Evolutionary conservation across 2,113 vertebrate genomes (phyloP), one percentile per base, ranked within the genome.

Genomic region (Turdus rufiventris): DNA sequence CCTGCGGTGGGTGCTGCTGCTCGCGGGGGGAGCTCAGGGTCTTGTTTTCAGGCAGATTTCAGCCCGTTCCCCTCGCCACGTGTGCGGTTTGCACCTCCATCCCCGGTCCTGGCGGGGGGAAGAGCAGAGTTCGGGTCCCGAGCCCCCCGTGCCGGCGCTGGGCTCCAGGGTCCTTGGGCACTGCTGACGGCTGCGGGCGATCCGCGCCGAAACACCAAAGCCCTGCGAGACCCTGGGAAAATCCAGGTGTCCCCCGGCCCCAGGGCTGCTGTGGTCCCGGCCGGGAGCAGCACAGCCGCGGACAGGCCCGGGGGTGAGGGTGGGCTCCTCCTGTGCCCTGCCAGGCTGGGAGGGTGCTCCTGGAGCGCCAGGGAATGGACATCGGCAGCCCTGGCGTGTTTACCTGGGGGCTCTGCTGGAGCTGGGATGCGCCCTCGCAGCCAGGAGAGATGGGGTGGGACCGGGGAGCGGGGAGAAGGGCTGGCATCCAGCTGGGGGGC

Each of bases 351-450:
- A 61, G 23, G 23, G 19, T 5, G 21, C 14, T n/a, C 71, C 21
- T 4, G 7, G 13, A 24, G 66, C 70, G 24, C 60, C 11, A 1
- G 1, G 20, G 38, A 9, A 4, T 2, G 45, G 6, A 1, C 0
- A 17, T 8, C 14, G 40, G 40, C 36, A 33, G 26, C 56, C 60
- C 50, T 1, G 21, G 14, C 7, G 8, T 3, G 63, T 47, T 60
- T 19, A 33, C 18, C 16, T 1, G 57, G 47, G 16, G 9, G 17
- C 0, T 65, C 43, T 19, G 62, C 71, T 3, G 68, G 68, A 23
- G 36, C 56, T 38, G 5, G 62, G 79, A 18, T 19, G 61, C 0
- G 1, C 29, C 25, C 5, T 4, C n/a, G 61, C 74, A 16, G 50
- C 21, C 9, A 0, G 58, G 23, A 24, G 58, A 36, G 29, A 8